Evolutionary conservation across 2,113 vertebrate species (phyloP), one percentile per base, ranked within the genome.

Genomic region (Colistium nudipinnis): DNA sequence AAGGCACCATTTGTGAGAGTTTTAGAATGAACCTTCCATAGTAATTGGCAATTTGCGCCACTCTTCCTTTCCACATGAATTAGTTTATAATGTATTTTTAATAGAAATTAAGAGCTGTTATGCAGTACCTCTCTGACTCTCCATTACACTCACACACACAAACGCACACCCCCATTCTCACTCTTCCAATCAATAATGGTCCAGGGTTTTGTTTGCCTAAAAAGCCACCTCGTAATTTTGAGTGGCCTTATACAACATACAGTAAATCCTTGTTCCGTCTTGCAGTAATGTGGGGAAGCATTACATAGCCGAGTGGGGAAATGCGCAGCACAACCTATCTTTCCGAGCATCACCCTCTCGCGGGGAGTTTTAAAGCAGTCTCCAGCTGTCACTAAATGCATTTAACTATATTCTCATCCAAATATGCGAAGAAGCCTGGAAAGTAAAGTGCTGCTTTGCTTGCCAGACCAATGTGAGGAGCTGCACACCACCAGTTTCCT

Each of bases 1-100:
- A 31, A 73, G 64, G 80, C 62, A 9, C 30, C 30, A 25, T 78
- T 76, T 66, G 56, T 30, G 48, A 27, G 31, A 24, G 43, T 24
- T 62, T 79, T 68, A 24, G 19, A 67, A 55, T 39, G 69, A 39
- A 68, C 60, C 51, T 56, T 20, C 8, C 35, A 20, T 11, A 33
- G 47, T 84, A 79, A 81, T 86, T 81, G 74, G 44, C 71, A 61
- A 63, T 75, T 78, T 80, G 49, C 51, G n/a, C 30, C 48, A 28
- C 54, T 63, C 28, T 48, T 64, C 43, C 54, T 43, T 10, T 19
- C 44, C 30, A 62, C 51, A 56, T 61, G 27, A 69, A 71, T 43
- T 63, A 68, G 55, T 33, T 49, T 52, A 25, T 24, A 24, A 48
- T 59, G 19, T 48, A 51, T 54, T 62, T 70, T 70, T 43, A 59